Conservation (phyloP, 2,797 vertebrate genomes). For the Pseudochaenichthys georgianus region DNA sequence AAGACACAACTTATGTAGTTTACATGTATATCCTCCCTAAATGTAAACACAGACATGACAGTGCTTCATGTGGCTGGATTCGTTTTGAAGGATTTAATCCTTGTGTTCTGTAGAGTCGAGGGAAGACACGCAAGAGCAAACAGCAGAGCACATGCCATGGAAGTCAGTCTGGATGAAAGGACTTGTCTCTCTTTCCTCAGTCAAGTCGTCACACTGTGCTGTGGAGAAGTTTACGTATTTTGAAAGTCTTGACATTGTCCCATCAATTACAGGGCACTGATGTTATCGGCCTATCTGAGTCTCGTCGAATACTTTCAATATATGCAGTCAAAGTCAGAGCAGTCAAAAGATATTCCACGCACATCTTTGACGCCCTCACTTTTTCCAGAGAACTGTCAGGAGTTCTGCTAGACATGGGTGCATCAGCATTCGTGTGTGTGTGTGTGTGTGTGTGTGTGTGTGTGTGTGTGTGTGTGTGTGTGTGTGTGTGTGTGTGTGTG, state of each 20-base stretch:
- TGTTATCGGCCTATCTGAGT: slow-evolving; percentile 58
- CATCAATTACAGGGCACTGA: slow-evolving; percentile 70
- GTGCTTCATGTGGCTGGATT: slow-evolving; percentile 50
- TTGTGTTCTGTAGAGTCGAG: slow-evolving; percentile 38
- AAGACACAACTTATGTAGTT: slow-evolving; percentile 58
- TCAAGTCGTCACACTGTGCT: slow-evolving; percentile 53
- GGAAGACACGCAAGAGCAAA: slow-evolving; percentile 50
- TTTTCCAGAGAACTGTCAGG: slow-evolving; percentile 66
- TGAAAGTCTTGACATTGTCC: slow-evolving; percentile 74
- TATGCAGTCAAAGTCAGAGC: slow-evolving; percentile 68
- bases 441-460: slow-evolving; percentile 5
- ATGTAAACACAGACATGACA: slow-evolving; percentile 58
- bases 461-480: slow-evolving; percentile 28
- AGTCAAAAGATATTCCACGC: slow-evolving; percentile 62
- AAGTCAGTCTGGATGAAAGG: slow-evolving; percentile 71
- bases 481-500: too few species aligned
- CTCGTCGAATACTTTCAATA: slow-evolving; percentile 65
- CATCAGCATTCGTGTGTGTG: slow-evolving; percentile 34
- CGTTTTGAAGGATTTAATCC: slow-evolving; percentile 47
- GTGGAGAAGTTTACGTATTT: slow-evolving; percentile 62
- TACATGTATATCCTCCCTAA: slow-evolving; percentile 34
- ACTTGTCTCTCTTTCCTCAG: slow-evolving; percentile 67
- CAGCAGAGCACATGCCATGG: slow-evolving; percentile 54
- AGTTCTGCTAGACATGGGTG: slow-evolving; percentile 37
- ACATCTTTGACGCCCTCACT: slow-evolving; percentile 62